These are phyloP conservation scores for Polypedilum pembai DNA, from an alignment of 1,140 invertebrate genomes.

Conservation along the genomic window DNA sequence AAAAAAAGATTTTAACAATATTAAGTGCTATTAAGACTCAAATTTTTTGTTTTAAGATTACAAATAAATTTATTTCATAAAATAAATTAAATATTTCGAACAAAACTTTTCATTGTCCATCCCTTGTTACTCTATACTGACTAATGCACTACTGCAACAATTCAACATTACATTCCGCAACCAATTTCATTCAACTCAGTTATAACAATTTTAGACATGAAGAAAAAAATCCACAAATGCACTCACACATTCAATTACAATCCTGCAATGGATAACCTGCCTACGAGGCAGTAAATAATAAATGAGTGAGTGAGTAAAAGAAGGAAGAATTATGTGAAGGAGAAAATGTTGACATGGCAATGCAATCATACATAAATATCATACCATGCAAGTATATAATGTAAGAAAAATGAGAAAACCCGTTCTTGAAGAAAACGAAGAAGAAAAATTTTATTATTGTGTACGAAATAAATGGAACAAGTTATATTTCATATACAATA, in stretches of 20 bases:
- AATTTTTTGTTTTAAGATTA: too few relatives aligned
- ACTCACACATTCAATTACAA: not conserved
- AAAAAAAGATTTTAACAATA: too few relatives aligned
- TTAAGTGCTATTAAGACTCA: too few relatives aligned
- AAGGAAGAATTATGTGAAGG: not conserved
- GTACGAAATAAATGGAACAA: conserved; percentile 24
- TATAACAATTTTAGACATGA: too few relatives aligned
- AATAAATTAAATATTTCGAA: too few relatives aligned
- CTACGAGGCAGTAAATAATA: conserved; percentile 4
- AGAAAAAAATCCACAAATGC: not conserved
- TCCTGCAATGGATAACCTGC: conserved; percentile 8
- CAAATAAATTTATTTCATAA: too few relatives aligned
- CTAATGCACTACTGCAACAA: too few relatives aligned
- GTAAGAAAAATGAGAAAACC: not conserved
- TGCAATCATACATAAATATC: not conserved
- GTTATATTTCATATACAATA: conserved; percentile 16
- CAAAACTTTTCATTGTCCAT: too few relatives aligned
- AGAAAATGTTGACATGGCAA: conserved; percentile 18
- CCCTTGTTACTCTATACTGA: too few relatives aligned
- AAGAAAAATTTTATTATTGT: not conserved
- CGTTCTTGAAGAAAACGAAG: not conserved
- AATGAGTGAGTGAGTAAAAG: not conserved
- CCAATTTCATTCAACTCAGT: too few relatives aligned
- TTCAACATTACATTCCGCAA: too few relatives aligned
- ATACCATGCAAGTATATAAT: too few relatives aligned